Percentiles rank a stretch among this genome's conserved stretches.
Conservation (phyloP, 2,888 invertebrate species). For the Anthrax anthrax region DNA sequence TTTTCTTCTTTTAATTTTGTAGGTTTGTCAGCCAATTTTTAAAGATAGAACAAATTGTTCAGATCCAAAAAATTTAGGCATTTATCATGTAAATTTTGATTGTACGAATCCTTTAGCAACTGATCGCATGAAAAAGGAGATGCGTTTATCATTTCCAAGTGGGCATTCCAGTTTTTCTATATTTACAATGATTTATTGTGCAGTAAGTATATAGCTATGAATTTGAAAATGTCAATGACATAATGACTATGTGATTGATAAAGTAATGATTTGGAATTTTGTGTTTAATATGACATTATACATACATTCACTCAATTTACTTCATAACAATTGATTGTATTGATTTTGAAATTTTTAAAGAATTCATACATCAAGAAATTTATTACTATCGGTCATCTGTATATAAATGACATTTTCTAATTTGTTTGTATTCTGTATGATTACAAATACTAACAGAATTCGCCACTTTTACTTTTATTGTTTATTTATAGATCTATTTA, state of each 20-base stretch:
- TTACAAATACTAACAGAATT: no score
- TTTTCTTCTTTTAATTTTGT: slow-evolving; percentile 13
- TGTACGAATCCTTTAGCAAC: slow-evolving; percentile 41
- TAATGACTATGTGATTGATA: no score
- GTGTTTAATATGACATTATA: no score
- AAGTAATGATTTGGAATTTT: no score
- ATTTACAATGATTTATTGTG: slow-evolving; percentile 71
- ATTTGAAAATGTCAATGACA: no score
- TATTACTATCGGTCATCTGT: no score
- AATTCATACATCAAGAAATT: no score
- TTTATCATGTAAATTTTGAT: slow-evolving; percentile 56
- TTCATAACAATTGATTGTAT: no score
- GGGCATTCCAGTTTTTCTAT: slow-evolving; percentile 85
- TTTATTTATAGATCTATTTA: slow-evolving; percentile 59
- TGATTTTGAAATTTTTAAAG: no score
- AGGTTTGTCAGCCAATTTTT: slow-evolving; percentile 69
- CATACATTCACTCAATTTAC: no score
- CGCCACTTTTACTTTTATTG: background rate
- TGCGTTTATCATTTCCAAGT: slow-evolving; percentile 78
- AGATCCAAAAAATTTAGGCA: slow-evolving; percentile 41
- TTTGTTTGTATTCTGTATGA: no score
- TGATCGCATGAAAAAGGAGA: slow-evolving; percentile 50
- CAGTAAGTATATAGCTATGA: slow-evolving; percentile 55
- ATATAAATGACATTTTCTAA: no score
- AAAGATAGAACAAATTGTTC: slow-evolving; percentile 39